Conservation (phyloP, 1,140 invertebrate genomes). For the Nephotettix cincticeps region DNA sequence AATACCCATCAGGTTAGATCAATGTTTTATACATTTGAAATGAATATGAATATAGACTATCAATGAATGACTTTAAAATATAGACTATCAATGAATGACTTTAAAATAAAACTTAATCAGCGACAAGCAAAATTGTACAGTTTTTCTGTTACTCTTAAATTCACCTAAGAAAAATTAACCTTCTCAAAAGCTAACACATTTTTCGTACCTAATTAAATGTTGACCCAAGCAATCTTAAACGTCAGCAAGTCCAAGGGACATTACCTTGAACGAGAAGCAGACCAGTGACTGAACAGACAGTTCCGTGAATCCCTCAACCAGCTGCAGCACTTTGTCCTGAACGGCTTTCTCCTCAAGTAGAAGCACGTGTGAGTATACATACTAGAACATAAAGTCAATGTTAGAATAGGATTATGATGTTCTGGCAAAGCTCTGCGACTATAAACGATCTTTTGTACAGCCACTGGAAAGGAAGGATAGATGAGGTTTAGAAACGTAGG, state of each 20-base stretch:
- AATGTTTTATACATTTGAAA: conserved; percentile 14
- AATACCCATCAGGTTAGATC: neutral
- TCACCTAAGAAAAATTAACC: neutral
- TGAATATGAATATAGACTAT: conserved; percentile 22
- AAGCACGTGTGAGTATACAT: conserved; percentile 36
- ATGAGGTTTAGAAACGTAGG: neutral
- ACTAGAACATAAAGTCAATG: conserved; percentile 31
- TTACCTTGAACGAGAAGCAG: conserved; percentile 33
- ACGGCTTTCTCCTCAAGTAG: conserved; percentile 30
- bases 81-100: conserved; percentile 27
- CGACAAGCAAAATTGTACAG: conserved; percentile 25
- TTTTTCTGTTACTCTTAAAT: neutral
- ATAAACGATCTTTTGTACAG: conserved; percentile 1
- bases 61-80: conserved; percentile 28
- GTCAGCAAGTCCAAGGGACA: neutral
- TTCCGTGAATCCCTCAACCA: conserved; percentile 29
- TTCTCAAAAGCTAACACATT: neutral
- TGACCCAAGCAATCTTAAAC: neutral
- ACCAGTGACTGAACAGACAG: conserved; percentile 28
- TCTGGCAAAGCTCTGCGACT: too few relatives aligned
- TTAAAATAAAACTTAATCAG: conserved; percentile 28
- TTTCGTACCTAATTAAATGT: neutral
- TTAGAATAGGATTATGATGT: neutral
- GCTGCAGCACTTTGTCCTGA: conserved; percentile 28
- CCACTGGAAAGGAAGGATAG: neutral